These are phyloP conservation scores for Aythya baeri DNA, from an alignment of 2,113 vertebrate genomes.

Conservation along the genomic window DNA sequence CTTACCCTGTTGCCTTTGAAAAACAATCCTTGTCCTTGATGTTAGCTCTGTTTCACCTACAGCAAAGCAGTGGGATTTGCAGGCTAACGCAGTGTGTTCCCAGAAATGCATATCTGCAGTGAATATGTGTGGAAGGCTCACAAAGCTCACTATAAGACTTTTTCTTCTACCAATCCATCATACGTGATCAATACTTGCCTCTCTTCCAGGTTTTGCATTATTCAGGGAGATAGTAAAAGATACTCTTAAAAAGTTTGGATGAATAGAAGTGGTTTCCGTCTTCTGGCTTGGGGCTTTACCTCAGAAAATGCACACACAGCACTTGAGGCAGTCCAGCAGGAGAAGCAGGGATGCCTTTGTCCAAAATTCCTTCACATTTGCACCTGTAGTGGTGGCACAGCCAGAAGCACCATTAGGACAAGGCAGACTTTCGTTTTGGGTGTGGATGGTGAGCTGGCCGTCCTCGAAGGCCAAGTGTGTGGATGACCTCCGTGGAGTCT, in stretches of 20 bases:
- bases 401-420: not conserved
- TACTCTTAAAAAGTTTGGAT: not conserved
- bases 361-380: not conserved
- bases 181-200: not conserved
- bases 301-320: not conserved
- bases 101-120: rapidly evolving
- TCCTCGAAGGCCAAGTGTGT: not conserved
- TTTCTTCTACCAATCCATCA: not conserved
- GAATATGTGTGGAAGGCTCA: not conserved
- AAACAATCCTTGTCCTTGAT: not conserved
- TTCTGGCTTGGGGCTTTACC: not conserved
- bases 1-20: not conserved
- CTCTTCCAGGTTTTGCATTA: not conserved
- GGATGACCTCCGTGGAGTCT: rapidly evolving
- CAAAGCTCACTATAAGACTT: not conserved
- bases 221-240: not conserved
- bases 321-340: not conserved
- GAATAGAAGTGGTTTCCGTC: not conserved
- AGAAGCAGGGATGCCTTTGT: not conserved
- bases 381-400: not conserved
- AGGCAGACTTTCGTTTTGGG: not conserved
- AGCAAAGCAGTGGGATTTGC: not conserved
- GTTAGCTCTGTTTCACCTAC: not conserved
- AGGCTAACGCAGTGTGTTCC: not conserved
- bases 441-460: rapidly evolving